phyloP scores from a whole-genome alignment of 2,888 invertebrate species.

The Eristalis arbustorum region DNA sequence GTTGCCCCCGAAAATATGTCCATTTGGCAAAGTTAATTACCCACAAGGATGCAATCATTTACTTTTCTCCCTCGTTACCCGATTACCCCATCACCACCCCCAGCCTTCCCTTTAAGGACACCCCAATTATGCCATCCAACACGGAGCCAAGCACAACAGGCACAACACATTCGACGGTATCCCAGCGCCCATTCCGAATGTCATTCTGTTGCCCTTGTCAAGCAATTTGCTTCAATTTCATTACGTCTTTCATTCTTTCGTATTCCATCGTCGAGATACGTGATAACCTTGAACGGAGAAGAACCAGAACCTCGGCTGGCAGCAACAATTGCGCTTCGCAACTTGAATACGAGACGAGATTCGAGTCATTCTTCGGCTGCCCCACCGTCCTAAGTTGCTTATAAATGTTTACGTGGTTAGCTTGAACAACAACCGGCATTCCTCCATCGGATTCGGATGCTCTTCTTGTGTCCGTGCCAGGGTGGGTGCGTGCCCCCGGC shows the following conservation, averaged over 20 bases:
- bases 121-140: not conserved
- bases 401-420: slow-evolving; percentile 38
- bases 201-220: not conserved
- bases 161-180: not conserved
- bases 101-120: slow-evolving; percentile 1
- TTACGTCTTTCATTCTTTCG: not conserved
- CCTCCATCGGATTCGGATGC: not conserved
- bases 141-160: not conserved
- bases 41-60: not conserved
- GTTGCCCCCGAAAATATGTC: not conserved
- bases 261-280: slow-evolving; percentile 6
- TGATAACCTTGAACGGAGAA: slow-evolving; percentile 8
- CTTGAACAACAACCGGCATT: not conserved
- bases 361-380: not conserved
- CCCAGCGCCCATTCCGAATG: not conserved
- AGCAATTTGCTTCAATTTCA: slow-evolving; percentile 14
- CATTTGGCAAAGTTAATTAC: not conserved
- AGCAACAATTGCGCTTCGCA: slow-evolving; percentile 20
- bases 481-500: not conserved
- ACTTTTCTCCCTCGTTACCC: not conserved
- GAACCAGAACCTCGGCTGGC: not conserved
- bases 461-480: not conserved
- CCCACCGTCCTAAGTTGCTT: not conserved
- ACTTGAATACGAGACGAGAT: slow-evolving; percentile 12
- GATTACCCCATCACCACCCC: not conserved